Percentiles rank a stretch among this genome's conserved stretches.
Evolutionary conservation across 2,797 vertebrate genomes (phyloP).

Genomic region (Xyrichtys novacula): DNA sequence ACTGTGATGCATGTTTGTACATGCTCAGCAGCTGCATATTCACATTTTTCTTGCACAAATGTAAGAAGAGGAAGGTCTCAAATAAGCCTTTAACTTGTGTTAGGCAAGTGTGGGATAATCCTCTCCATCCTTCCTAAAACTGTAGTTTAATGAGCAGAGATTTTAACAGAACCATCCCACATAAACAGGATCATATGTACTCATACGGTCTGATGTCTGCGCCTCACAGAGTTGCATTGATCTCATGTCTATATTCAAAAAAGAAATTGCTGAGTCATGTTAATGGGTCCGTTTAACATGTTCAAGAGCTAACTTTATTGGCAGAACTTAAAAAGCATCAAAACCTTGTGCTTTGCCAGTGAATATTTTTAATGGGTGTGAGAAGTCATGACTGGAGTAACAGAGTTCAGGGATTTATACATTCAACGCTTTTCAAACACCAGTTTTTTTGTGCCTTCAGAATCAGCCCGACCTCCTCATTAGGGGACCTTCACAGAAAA

Average conservation of each 20-base stretch:
- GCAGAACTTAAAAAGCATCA: constrained; percentile 45
- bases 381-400: constrained; percentile 72
- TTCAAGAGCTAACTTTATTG: constrained; percentile 51
- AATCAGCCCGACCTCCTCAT: constrained; percentile 62
- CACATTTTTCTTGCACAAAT: too few relatives aligned
- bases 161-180: too few relatives aligned
- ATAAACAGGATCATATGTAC: too few relatives aligned
- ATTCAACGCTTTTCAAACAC: constrained; percentile 74
- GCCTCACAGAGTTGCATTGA: too few relatives aligned
- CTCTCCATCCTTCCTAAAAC: too few relatives aligned
- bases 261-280: constrained; percentile 26
- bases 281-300: constrained; percentile 42
- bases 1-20: too few relatives aligned
- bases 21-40: too few relatives aligned
- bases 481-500: constrained; percentile 83
- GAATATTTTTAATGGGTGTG: constrained; percentile 81
- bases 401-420: constrained; percentile 75
- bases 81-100: too few relatives aligned
- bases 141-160: too few relatives aligned
- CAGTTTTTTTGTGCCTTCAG: constrained; percentile 71
- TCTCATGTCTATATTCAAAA: neutral
- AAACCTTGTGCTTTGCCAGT: constrained; percentile 74
- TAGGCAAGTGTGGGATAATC: too few relatives aligned
- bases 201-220: too few relatives aligned
- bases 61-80: too few relatives aligned